These are phyloP conservation scores for Ernsta delagoae DNA, from an alignment of 2,888 invertebrate species.

Conservation along the genomic window DNA sequence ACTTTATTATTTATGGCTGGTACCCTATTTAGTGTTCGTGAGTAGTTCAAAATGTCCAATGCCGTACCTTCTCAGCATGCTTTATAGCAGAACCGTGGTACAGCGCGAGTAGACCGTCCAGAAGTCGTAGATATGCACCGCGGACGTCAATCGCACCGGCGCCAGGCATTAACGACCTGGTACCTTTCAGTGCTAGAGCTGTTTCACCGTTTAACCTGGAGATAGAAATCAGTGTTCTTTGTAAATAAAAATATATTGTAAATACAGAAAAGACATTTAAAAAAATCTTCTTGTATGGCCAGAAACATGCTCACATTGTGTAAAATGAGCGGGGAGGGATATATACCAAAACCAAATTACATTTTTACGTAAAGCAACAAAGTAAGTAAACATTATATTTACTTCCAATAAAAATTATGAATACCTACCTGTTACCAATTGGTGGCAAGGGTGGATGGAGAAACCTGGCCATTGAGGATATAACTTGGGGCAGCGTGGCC, in stretches of 20 bases:
- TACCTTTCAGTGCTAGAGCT: conserved; percentile 68
- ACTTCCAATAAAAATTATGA: too few relatives aligned
- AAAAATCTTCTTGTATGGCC: too few relatives aligned
- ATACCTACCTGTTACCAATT: conserved; percentile 62
- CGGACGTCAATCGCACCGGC: conserved; percentile 75
- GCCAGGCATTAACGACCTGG: conserved; percentile 76
- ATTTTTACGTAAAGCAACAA: too few relatives aligned
- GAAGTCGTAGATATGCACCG: conserved; percentile 83
- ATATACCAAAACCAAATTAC: too few relatives aligned
- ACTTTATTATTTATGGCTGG: too few relatives aligned
- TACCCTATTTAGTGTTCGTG: too few relatives aligned
- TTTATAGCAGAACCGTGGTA: conserved; percentile 89
- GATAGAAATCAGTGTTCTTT: too few relatives aligned
- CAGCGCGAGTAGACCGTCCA: conserved; percentile 88
- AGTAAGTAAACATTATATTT: too few relatives aligned
- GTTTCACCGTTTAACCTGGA: conserved; percentile 69
- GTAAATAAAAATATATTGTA: too few relatives aligned
- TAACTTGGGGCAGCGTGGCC: conserved; percentile 78
- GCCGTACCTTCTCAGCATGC: conserved; percentile 81
- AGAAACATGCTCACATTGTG: too few relatives aligned
- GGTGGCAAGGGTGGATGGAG: conserved; percentile 70
- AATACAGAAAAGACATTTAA: too few relatives aligned
- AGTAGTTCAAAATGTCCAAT: neutral
- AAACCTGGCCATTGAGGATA: conserved; percentile 82
- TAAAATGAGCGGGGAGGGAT: too few relatives aligned